phyloP scores from a whole-genome alignment of 2,113 vertebrate species.

The Ammodytes marinus region DNA sequence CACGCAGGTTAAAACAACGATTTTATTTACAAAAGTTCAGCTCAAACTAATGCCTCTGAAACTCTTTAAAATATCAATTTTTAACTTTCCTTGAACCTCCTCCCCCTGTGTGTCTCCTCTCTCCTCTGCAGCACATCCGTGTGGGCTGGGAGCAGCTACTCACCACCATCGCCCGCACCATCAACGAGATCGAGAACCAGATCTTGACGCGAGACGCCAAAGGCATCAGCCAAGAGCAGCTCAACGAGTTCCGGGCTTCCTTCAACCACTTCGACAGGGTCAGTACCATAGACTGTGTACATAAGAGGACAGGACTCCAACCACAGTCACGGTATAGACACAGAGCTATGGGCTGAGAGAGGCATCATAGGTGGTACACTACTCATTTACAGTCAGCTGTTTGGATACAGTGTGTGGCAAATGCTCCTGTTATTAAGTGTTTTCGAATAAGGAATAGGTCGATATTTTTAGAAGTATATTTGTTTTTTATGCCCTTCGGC shows the following conservation, averaged over 20 bases:
- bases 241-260: slow-evolving; percentile 98
- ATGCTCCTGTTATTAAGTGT: not conserved
- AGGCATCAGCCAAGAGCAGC: slow-evolving; percentile 99
- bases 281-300: slow-evolving; percentile 70
- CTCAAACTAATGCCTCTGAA: not conserved
- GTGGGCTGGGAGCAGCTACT: slow-evolving; percentile 99
- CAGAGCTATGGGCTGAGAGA: not conserved
- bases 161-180: slow-evolving; percentile 98
- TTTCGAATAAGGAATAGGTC: not conserved
- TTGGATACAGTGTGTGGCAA: not conserved
- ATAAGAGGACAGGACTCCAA: too few relatives aligned
- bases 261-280: slow-evolving; percentile 99
- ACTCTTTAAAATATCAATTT: not conserved
- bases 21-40: not conserved
- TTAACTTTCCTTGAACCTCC: too few relatives aligned
- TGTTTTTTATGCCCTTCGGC: too few relatives aligned
- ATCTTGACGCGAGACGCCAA: slow-evolving; percentile 98
- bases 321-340: slow-evolving; percentile 21
- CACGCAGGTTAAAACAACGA: not conserved
- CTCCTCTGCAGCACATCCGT: slow-evolving; percentile 90
- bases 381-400: not conserved
- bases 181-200: slow-evolving; percentile 99
- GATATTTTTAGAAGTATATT: too few relatives aligned
- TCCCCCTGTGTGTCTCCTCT: not conserved
- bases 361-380: not conserved